Evolutionary conservation across 2,888 invertebrate genomes (phyloP).

Genomic region (Watsonalla cultraria): DNA sequence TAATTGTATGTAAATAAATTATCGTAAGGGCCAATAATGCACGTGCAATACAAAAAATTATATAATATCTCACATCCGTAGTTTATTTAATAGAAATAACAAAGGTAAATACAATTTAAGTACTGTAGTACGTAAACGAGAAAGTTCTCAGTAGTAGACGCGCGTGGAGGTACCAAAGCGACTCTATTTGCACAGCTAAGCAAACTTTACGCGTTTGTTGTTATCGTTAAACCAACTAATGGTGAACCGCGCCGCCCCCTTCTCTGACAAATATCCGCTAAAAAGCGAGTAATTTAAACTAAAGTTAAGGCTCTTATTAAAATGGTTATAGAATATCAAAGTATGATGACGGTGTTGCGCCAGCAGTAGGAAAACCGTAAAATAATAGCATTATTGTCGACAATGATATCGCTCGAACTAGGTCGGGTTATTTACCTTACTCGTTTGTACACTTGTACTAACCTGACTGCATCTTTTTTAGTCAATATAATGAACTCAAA

Average conservation of each 20-base stretch:
- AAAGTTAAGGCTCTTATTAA: slow-evolving; percentile 31
- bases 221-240: slow-evolving; percentile 49
- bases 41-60: slow-evolving; percentile 24
- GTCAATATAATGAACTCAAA: neutral
- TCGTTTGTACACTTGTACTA: slow-evolving; percentile 37
- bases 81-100: slow-evolving; percentile 43
- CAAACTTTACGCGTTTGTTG: slow-evolving; percentile 58
- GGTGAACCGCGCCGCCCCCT: slow-evolving; percentile 20
- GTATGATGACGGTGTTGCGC: slow-evolving; percentile 54
- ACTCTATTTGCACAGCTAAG: slow-evolving; percentile 72
- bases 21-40: too few species aligned
- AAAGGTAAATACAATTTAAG: slow-evolving; percentile 56
- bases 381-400: slow-evolving; percentile 47
- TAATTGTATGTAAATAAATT: too few species aligned
- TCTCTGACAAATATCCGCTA: slow-evolving; percentile 9
- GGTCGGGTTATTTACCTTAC: slow-evolving; percentile 54
- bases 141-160: slow-evolving; percentile 64
- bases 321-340: slow-evolving; percentile 49
- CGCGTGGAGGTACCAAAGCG: slow-evolving; percentile 60
- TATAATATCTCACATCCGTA: slow-evolving; percentile 38
- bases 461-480: slow-evolving; percentile 28
- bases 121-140: slow-evolving; percentile 53
- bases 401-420: slow-evolving; percentile 39
- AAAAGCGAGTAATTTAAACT: slow-evolving; percentile 30
- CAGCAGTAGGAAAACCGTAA: slow-evolving; percentile 45